Conservation (phyloP, 2,888 invertebrate species). For the Latrodectus elegans region DNA sequence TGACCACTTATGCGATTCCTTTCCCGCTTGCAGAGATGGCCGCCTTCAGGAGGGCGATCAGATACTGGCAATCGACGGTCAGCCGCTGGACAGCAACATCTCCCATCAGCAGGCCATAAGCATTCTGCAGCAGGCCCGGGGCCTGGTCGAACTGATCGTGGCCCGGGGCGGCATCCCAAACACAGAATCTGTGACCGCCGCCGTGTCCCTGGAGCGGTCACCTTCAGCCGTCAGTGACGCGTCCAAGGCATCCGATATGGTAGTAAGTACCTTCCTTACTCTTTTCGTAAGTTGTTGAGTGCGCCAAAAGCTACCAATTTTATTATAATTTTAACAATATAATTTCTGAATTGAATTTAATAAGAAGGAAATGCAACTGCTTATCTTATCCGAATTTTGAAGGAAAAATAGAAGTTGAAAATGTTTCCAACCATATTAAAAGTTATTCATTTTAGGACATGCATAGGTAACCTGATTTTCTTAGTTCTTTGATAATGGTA, state of each 20-base stretch:
- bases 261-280: slow-evolving; percentile 78
- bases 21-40: slow-evolving; percentile 79
- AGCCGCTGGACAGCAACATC: slow-evolving; percentile 81
- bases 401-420: too few species aligned
- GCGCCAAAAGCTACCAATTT: too few species aligned
- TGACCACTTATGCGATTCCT: too few species aligned
- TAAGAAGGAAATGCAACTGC: too few species aligned
- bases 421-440: too few species aligned
- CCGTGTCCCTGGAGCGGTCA: slow-evolving; percentile 74
- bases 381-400: too few species aligned
- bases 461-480: too few species aligned
- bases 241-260: slow-evolving; percentile 81
- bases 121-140: slow-evolving; percentile 84
- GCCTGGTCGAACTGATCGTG: slow-evolving; percentile 75
- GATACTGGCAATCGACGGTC: slow-evolving; percentile 88
- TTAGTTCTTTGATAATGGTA: too few species aligned
- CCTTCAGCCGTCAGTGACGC: slow-evolving; percentile 82
- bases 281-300: too few species aligned
- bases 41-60: slow-evolving; percentile 86
- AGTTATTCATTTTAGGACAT: too few species aligned
- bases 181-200: slow-evolving; percentile 74
- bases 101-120: slow-evolving; percentile 88
- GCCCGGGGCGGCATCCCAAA: slow-evolving; percentile 75
- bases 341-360: too few species aligned
- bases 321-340: too few species aligned